Evolutionary conservation across 2,888 invertebrate species (phyloP), one percentile per base, ranked within the genome.

Genomic region (Macaria liturata): DNA sequence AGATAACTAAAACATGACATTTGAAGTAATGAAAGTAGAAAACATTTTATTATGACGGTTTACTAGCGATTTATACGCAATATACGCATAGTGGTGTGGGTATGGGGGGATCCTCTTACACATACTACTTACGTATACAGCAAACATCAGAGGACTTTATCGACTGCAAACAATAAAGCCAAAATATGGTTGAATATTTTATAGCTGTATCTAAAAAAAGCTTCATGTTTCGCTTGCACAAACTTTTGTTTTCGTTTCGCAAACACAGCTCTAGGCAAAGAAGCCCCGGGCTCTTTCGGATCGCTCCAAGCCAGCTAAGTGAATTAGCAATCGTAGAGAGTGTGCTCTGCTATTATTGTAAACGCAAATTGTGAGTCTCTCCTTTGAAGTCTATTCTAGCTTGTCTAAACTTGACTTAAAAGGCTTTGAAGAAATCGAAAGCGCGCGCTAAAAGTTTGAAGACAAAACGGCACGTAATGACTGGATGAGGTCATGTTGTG

Each of bases 271-370:
- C 43, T 4, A 49, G 45, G 46, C 30, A 37, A 49, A 42, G 34
- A 43, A 9, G 32, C 32, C 37, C n/a, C 20, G 34, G 9, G 44
- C 48, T 52, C 44, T 48, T 57, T 57, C 43, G 51, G 43, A 37
- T 42, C 6, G 5, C 20, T 20, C 20, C n/a, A 32, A 42, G 50
- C 39, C n/a, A 42, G 57, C 53, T 58, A 37, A 54, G 58, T 49
- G 43, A 58, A 46, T 53, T 54, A 54, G 49, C 54, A 54, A 58
- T 54, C 50, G 42, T 3, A 20, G 37, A n/a, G 46, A 58, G 54
- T 58, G 46, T 49, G 50, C 43, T 58, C 50, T 46, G 50, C 45
- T 53, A 43, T 59, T 54, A 43, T 45, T 42, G 42, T 42, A 42
- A 45, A 47, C 42, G 5, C 49, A 44, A 59, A 54, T 50, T 47